Conservation (phyloP, 2,113 vertebrate species). For the Picathartes gymnocephalus region DNA sequence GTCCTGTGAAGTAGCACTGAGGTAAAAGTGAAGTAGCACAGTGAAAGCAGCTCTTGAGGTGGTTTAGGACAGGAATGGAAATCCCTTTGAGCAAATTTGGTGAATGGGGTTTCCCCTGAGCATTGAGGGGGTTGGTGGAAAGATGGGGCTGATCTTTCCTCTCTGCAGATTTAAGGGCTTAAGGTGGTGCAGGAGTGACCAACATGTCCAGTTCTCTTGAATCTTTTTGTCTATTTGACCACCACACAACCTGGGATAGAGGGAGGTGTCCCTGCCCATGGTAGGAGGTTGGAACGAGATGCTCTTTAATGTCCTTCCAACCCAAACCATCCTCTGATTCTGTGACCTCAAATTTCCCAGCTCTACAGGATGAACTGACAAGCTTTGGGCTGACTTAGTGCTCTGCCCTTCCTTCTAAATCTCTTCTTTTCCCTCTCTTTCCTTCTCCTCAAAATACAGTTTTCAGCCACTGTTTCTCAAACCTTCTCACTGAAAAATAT, state of each 20-base stretch:
- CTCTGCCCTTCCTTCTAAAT: background rate
- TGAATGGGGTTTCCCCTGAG: background rate
- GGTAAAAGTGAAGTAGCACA: background rate
- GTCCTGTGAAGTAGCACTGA: background rate
- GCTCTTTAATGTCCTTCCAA: background rate
- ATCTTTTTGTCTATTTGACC: background rate
- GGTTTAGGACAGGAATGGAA: background rate
- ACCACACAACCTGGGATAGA: background rate
- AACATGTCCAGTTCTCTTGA: fast-evolving
- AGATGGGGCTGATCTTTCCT: background rate
- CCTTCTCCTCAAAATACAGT: background rate
- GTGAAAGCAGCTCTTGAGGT: background rate
- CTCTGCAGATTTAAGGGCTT: background rate
- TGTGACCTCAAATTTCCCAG: background rate
- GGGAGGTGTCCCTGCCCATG: background rate
- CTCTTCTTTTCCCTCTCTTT: background rate
- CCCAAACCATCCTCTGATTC: background rate
- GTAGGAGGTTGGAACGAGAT: background rate
- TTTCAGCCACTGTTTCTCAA: background rate
- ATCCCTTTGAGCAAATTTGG: background rate
- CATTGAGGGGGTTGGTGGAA: background rate
- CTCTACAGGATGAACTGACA: background rate
- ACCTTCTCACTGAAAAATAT: background rate
- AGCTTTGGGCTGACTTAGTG: background rate
- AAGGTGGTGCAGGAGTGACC: background rate